These are phyloP conservation scores for Lindbergichthys nudifrons DNA, from an alignment of 2,797 vertebrate genomes.

Conservation along the genomic window DNA sequence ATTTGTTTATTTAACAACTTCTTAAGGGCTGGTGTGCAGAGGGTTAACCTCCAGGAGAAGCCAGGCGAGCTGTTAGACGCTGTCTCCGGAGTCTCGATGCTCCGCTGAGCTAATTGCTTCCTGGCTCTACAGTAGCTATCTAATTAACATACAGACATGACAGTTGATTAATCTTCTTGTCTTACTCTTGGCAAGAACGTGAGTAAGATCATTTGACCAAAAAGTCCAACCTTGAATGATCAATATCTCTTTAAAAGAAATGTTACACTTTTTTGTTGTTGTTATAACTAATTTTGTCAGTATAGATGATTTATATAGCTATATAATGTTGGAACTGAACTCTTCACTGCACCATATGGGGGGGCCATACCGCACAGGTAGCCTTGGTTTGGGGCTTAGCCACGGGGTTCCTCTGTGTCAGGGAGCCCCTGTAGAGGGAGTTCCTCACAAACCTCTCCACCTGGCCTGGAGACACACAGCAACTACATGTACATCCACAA, in stretches of 20 bases:
- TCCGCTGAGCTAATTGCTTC: background rate
- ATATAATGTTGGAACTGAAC: conserved; percentile 33
- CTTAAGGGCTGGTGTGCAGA: background rate
- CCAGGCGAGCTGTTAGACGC: background rate
- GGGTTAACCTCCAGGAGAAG: background rate
- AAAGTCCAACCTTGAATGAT: background rate
- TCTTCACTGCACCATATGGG: conserved; percentile 24
- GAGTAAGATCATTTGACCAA: background rate
- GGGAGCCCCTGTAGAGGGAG: conserved; percentile 85
- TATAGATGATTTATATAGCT: background rate
- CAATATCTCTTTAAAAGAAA: background rate
- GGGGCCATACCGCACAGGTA: conserved; percentile 80
- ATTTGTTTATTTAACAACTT: background rate
- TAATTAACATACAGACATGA: background rate
- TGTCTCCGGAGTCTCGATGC: background rate
- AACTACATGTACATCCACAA: conserved; percentile 37
- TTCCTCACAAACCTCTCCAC: conserved; percentile 83
- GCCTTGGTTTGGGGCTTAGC: conserved; percentile 61
- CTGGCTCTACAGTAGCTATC: background rate
- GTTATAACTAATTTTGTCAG: background rate
- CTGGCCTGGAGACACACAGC: conserved; percentile 72
- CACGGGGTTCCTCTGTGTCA: conserved; percentile 90
- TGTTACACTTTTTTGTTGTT: background rate
- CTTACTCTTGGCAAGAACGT: background rate
- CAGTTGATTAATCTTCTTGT: background rate